These are phyloP conservation scores for Hylia prasina DNA, from an alignment of 2,113 vertebrate species.

Conservation along the genomic window DNA sequence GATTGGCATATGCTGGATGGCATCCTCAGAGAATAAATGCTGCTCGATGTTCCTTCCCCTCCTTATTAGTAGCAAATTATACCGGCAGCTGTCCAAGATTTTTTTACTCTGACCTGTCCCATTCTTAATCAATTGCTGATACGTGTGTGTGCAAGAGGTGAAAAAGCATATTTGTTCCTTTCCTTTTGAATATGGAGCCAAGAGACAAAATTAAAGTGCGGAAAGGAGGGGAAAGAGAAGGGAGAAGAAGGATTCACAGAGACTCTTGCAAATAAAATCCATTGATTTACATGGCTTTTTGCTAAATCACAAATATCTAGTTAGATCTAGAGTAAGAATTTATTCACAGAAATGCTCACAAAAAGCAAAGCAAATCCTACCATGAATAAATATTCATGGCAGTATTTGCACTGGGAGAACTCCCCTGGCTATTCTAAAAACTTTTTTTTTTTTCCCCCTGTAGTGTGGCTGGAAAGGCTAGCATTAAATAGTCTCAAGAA, in stretches of 20 bases:
- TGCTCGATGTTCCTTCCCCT: constrained; percentile 22
- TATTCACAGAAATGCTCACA: constrained; percentile 23
- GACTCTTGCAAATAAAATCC: constrained; percentile 17
- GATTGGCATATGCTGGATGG: constrained; percentile 34
- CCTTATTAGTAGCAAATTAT: constrained; percentile 49
- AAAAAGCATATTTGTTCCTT: not conserved
- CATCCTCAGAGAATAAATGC: constrained; percentile 20
- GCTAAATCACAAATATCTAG: constrained; percentile 8
- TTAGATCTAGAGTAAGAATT: constrained; percentile 6
- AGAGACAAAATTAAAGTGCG: not conserved
- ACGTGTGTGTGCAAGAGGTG: not conserved
- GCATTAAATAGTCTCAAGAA: constrained; percentile 31
- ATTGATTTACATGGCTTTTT: constrained; percentile 1
- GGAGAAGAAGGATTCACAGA: not conserved
- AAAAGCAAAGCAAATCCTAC: constrained; percentile 43
- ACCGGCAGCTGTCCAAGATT: constrained; percentile 22
- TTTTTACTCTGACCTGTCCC: constrained; percentile 5
- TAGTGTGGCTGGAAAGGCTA: not conserved
- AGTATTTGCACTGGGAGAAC: constrained; percentile 7
- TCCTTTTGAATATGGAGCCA: not conserved
- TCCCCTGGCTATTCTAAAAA: constrained; percentile 32
- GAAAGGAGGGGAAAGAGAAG: rapidly evolving
- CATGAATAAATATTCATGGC: constrained; percentile 53
- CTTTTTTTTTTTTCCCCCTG: not conserved
- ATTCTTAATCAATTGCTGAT: constrained; percentile 22